phyloP scores from a whole-genome alignment of 2,888 invertebrate genomes.

The Amphipyra berbera region DNA sequence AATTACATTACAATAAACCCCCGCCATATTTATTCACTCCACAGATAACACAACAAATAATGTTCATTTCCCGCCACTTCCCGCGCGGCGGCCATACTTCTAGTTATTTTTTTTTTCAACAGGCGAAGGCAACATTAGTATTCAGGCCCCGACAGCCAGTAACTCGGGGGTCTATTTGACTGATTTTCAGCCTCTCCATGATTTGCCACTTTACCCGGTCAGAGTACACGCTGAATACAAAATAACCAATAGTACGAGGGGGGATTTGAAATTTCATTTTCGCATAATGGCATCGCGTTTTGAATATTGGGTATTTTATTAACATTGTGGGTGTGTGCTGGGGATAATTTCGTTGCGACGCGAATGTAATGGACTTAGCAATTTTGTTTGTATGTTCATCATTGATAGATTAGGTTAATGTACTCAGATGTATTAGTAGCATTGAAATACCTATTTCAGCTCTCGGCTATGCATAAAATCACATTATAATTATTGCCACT shows the following conservation, averaged over 20 bases:
- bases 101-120: conserved; percentile 64
- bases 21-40: conserved; percentile 37
- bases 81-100: conserved; percentile 55
- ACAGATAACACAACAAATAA: conserved; percentile 32
- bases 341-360: conserved; percentile 52
- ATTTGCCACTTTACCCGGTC: conserved; percentile 90
- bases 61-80: conserved; percentile 48
- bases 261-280: conserved; percentile 86
- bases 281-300: conserved; percentile 81
- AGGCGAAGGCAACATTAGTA: conserved; percentile 71
- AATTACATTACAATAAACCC: conserved; percentile 1
- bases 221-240: conserved; percentile 82
- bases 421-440: conserved; percentile 1
- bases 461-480: not conserved
- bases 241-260: conserved; percentile 77
- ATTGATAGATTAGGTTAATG: conserved; percentile 33
- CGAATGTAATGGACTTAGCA: conserved; percentile 53
- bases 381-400: conserved; percentile 48
- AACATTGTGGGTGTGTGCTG: conserved; percentile 54
- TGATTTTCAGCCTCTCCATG: conserved; percentile 89
- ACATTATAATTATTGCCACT: too few relatives aligned
- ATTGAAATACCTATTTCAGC: not conserved
- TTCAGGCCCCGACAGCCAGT: conserved; percentile 76
- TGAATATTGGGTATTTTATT: conserved; percentile 80
- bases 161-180: conserved; percentile 88